A percentile compares a stretch with the other conserved stretches of the same genome.
Evolutionary conservation across 2,888 invertebrate species (phyloP).

Genomic region (Erannis defoliaria): DNA sequence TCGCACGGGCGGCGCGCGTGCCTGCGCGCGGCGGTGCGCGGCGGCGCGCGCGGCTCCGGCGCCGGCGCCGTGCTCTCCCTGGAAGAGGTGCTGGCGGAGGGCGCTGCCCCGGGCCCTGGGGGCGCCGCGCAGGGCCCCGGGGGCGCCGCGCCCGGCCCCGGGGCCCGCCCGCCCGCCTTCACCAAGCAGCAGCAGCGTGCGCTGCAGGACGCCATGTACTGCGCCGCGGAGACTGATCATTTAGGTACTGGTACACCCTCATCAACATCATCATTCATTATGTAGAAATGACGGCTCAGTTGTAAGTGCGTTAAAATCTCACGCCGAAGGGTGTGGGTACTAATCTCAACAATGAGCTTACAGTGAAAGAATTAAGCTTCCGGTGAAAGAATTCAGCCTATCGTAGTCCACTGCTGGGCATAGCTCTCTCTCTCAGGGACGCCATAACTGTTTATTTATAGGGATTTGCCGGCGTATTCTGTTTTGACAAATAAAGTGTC

Average conservation of each 20-base stretch:
- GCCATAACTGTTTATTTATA: no score
- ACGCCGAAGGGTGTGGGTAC: no score
- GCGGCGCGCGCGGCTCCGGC: constrained; percentile 85
- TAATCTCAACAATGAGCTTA: not conserved
- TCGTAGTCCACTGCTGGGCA: no score
- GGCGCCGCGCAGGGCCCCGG: constrained; percentile 65
- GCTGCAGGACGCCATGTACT: constrained; percentile 97
- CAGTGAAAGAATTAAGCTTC: no score
- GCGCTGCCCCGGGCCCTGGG: constrained; percentile 75
- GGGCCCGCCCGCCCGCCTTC: constrained; percentile 78
- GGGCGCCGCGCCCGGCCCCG: constrained; percentile 63
- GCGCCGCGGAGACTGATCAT: constrained; percentile 96
- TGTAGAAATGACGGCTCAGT: no score
- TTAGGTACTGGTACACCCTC: constrained; percentile 87
- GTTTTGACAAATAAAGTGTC: no score
- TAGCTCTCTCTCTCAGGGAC: no score
- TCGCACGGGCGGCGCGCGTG: constrained; percentile 94
- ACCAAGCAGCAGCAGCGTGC: constrained; percentile 94
- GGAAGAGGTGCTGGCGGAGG: constrained; percentile 96
- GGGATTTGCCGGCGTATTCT: no score
- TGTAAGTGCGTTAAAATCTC: no score
- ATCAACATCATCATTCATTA: no score
- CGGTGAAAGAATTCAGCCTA: no score
- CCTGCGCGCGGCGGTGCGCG: constrained; percentile 89
- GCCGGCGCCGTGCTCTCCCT: constrained; percentile 93